Evolutionary conservation across 2,888 invertebrate genomes (phyloP).

Genomic region (Nymphalis c-album): DNA sequence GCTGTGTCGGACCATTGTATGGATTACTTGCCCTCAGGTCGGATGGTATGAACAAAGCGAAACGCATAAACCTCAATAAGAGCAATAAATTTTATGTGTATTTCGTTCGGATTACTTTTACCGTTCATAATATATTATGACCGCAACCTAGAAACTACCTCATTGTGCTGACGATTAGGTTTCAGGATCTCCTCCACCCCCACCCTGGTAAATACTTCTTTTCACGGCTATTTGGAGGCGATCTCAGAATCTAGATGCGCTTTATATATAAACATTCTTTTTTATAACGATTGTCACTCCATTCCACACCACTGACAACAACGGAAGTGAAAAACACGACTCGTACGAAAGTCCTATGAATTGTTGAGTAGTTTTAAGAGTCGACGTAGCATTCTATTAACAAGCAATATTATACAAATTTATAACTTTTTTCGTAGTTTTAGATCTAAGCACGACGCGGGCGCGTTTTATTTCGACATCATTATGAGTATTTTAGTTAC

Average conservation of each 20-base stretch:
- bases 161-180: slow-evolving; percentile 25
- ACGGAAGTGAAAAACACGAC: background rate
- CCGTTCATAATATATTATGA: slow-evolving; percentile 27
- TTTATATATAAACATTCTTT: background rate
- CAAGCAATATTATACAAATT: slow-evolving; percentile 5
- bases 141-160: slow-evolving; percentile 39
- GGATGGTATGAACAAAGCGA: slow-evolving; percentile 13
- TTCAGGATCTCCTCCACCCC: slow-evolving; percentile 11
- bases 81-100: slow-evolving; percentile 33
- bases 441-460: slow-evolving; percentile 21
- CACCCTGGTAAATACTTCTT: background rate
- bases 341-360: background rate
- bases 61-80: slow-evolving; percentile 31
- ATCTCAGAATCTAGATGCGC: slow-evolving; percentile 14
- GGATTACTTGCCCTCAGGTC: slow-evolving; percentile 1
- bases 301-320: background rate
- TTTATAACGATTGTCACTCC: slow-evolving; percentile 4
- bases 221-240: slow-evolving; percentile 8
- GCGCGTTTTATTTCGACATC: background rate
- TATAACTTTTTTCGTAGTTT: slow-evolving; percentile 3
- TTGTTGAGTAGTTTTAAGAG: background rate
- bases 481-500: background rate
- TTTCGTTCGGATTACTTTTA: slow-evolving; percentile 24
- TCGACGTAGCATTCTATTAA: background rate
- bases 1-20: background rate